Base-by-base conservation (phyloP, 1,140 invertebrate genomes). In the Euura lappo region DNA sequence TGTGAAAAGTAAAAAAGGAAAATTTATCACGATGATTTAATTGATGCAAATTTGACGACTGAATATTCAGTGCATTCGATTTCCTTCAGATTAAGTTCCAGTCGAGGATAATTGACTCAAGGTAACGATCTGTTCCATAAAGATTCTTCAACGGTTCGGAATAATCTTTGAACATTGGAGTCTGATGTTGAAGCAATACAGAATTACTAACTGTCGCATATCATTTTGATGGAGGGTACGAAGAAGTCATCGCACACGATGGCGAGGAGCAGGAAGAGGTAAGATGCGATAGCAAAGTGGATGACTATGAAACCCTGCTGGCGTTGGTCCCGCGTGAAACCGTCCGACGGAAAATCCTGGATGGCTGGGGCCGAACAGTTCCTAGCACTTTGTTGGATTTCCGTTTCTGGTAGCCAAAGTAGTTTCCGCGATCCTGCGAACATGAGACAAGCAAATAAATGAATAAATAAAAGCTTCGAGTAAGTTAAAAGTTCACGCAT, bases 241-340 rank as follows among this genome's bases (percentile, higher is more conserved):
- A 92, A 91, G 76, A 88, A 91, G 64, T 89, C 88, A 79, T 92
- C 90, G 78, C 91, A 91, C 5, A 92, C 87, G 46, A 91, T 85
- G 2, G 90, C 91, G 4, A 92, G 78, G 5, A 89, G 76, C 5
- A 90, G 76, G 76, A 89, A 90, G 46, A 92, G 83, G 84, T 93
- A 93, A 73, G 88, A 83, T 4, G 89, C 88, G 3, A 90, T 79
- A 8, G 91, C 8, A 66, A 91, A 82, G 78, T 92, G 91, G 47
- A 92, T 75, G 43, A 88, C 72, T 65, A 91, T 83, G 47, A 84
- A 89, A 65, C 91, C 89, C 45, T 83, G 78, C 47, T 82, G 83
- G 70, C 89, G 78, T 75, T 89, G 79, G 8, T 79, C 71, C 13
- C 84, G 81, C 2, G 88, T 89, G 6, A 91, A 84, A n/a, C 89